These are phyloP conservation scores for Platysternon megacephalum DNA, from an alignment of 2,113 vertebrate species.

Conservation along the genomic window DNA sequence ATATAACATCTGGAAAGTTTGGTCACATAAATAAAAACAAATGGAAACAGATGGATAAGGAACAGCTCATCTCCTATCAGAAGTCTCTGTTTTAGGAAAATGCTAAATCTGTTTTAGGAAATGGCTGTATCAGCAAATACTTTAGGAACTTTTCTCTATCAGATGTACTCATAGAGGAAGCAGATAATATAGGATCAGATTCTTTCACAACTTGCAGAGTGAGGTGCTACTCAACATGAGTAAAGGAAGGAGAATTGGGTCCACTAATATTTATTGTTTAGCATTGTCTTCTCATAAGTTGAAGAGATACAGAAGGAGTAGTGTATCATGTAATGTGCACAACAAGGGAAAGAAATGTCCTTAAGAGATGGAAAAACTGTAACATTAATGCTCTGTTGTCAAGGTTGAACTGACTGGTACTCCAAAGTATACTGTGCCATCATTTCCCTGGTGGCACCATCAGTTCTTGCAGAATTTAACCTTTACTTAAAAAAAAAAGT, in stretches of 20 bases:
- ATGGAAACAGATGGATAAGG: slow-evolving; percentile 75
- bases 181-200: slow-evolving; percentile 22
- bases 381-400: not conserved
- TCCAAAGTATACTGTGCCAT: not conserved
- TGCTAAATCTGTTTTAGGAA: slow-evolving; percentile 26
- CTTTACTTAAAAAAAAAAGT: not conserved
- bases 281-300: not conserved
- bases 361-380: not conserved
- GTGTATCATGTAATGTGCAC: not conserved
- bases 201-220: not conserved
- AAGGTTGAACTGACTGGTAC: not conserved
- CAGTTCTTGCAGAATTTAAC: not conserved
- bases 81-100: slow-evolving; percentile 58
- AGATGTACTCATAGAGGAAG: slow-evolving; percentile 31
- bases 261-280: not conserved
- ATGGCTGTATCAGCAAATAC: not conserved
- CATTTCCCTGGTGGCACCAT: not conserved
- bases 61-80: slow-evolving; percentile 58
- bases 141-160: slow-evolving; percentile 22
- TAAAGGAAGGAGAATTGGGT: not conserved
- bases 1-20: slow-evolving; percentile 66
- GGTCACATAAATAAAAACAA: slow-evolving; percentile 54
- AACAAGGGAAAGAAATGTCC: not conserved
- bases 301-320: not conserved
- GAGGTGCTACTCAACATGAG: slow-evolving; percentile 35